Evolutionary conservation across 1,140 invertebrate genomes (phyloP), one percentile per base, ranked within the genome.

Genomic region (Dreissena rostriformis): DNA sequence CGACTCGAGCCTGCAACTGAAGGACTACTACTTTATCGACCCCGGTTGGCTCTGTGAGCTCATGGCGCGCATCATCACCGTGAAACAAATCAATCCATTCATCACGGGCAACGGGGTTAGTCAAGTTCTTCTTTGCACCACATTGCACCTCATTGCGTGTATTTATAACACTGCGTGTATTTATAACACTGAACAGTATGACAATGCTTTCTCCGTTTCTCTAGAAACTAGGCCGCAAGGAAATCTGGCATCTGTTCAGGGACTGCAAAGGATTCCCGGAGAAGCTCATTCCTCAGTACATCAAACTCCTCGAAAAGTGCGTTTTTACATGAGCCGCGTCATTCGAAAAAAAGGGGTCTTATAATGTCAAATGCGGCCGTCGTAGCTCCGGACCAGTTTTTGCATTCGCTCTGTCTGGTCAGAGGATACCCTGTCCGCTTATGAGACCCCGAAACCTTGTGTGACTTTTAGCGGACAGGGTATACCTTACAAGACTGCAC

Each of bases 21-120:
- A 98, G 91, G 98, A 99, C 94, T 95, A 99, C 49, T 98, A 97
- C 92, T 99, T 99, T 93, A 94, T 99, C 24, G 97, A 99, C 94
- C 98, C 98, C 0, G 98, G 99, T 90, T 99, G 98, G 98, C 95
- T 99, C 17, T 99, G 98, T 94, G 98, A 99, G 92, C 97, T 99
- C 96, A 93, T 99, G 53, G 98, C 98, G 0, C 97, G 98, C 94
- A 97, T 99, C 0, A 97, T 99, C 12, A 99, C 98, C 0, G 98
- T 99, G n/a, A 93, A 97, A 7, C 98, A 99, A 93, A 99, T 99
- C 55, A 99, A 99, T 94, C 98, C 98, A 0, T 99, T 99, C 93
- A 98, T 97, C 0, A 95, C 96, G 85, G 97, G 95, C 22, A 97
- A 95, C 49, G 96, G 92, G 85, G 92, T 92, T 77, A 79, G 88